Conservation (phyloP, 2,797 vertebrate genomes). For the Peromyscus aztecus region DNA sequence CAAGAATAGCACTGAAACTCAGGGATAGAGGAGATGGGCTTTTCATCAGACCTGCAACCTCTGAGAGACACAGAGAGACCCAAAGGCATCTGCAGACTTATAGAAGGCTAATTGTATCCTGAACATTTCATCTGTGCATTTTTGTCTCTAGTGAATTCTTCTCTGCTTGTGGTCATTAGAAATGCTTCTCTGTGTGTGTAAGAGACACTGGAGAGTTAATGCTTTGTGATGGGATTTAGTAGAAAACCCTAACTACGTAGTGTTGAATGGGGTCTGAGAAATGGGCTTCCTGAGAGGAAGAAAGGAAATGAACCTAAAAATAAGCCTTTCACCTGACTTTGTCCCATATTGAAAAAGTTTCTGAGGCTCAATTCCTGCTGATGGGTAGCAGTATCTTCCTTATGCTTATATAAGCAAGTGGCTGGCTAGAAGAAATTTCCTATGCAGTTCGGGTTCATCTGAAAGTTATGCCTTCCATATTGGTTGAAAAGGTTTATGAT, state of each 20-base stretch:
- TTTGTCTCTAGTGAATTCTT: background rate
- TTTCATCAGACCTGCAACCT: accelerated
- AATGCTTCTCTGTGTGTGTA: background rate
- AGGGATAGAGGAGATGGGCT: background rate
- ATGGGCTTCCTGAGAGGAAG: background rate
- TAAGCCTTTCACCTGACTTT: background rate
- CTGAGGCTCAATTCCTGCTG: background rate
- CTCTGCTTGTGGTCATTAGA: background rate
- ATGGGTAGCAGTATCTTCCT: background rate
- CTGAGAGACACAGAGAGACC: background rate
- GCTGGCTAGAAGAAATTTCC: background rate
- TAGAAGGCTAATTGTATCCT: background rate
- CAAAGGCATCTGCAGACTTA: background rate
- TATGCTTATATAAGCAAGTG: background rate
- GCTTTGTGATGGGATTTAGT: background rate
- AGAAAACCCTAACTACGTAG: background rate
- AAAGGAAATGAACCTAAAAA: background rate
- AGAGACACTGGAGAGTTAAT: background rate
- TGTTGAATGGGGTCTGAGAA: background rate
- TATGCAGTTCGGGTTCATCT: background rate
- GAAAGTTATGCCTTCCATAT: background rate
- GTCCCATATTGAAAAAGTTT: background rate
- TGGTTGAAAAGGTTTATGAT: background rate
- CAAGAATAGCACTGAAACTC: background rate
- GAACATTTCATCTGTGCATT: background rate